These are phyloP conservation scores for Meriones psammophilus DNA, from an alignment of 2,797 vertebrate genomes.

Conservation along the genomic window DNA sequence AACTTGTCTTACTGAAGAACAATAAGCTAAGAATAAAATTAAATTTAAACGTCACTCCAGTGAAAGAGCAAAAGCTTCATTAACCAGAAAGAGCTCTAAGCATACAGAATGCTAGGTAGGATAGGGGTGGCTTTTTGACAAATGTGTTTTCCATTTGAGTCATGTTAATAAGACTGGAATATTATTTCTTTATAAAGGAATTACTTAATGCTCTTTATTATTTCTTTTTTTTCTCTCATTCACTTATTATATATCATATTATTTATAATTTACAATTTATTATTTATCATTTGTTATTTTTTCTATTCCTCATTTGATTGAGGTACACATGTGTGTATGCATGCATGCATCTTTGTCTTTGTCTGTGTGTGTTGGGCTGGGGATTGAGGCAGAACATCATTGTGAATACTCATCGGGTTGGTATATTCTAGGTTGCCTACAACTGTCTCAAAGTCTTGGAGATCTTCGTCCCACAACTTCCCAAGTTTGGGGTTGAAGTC, in stretches of 20 bases:
- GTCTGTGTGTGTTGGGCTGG: too few relatives aligned
- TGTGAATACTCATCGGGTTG: background rate
- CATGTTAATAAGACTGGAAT: background rate
- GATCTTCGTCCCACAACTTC: background rate
- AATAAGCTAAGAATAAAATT: background rate
- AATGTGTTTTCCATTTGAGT: background rate
- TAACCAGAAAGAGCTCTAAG: background rate
- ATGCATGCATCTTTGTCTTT: background rate
- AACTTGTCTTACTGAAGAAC: background rate
- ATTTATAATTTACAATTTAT: constrained; percentile 34
- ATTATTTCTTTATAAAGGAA: background rate
- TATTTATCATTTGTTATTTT: background rate
- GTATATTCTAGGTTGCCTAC: background rate
- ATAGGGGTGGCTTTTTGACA: background rate
- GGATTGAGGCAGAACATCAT: background rate
- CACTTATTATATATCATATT: background rate
- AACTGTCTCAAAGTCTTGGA: background rate
- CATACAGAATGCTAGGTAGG: background rate
- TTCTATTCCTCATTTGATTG: background rate
- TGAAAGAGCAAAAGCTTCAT: background rate
- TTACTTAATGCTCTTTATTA: background rate
- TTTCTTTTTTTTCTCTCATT: background rate
- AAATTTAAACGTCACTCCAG: background rate
- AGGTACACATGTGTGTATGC: background rate
- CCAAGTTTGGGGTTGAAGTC: background rate